Evolutionary conservation across 2,113 vertebrate species (phyloP), one percentile per base, ranked within the genome.

Genomic region (Columbina picui): DNA sequence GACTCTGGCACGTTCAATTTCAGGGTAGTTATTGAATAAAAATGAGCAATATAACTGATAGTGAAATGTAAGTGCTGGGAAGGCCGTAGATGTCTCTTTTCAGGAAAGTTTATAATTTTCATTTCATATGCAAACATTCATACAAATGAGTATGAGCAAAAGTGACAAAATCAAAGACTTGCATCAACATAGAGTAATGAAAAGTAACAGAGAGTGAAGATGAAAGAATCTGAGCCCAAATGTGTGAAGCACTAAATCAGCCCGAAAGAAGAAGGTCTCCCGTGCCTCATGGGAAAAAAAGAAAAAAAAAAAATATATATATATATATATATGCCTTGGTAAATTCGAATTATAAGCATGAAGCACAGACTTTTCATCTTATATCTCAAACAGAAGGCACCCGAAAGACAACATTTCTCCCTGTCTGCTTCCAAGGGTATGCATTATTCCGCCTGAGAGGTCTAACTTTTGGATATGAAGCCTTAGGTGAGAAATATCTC

Each of bases 1-100:
- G 74, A 93, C 50, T 89, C 70, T 94, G 78, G 60, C 77, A 95
- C 91, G 36, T 78, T 82, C 59, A n/a, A 22, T 94, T 94, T 94
- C 69, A 61, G 70, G 6, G 23, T 67, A 84, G 73, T 84, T 94
- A 85, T 36, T 94, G 30, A 91, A 83, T 89, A 67, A 95, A 96
- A 95, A 93, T 59, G 56, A 91, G 70, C 36, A 92, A 36, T 71
- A 85, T 57, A 91, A 77, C 61, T 63, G 74, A 91, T 67, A 85
- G 89, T 38, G 65, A 94, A 96, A 70, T 52, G 16, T 61, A 77
- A 96, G 52, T 78, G 32, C 67, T 93, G 75, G 64, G 84, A 93
- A 89, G 19, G 25, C 32, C 43, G 73, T 83, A 65, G 36, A 15
- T 77, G 45, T 71, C 34, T 50, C 73, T 94, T 96, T 87, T 75